phyloP scores from a whole-genome alignment of 2,113 vertebrate species.

The Corythornis madagascariensis region DNA sequence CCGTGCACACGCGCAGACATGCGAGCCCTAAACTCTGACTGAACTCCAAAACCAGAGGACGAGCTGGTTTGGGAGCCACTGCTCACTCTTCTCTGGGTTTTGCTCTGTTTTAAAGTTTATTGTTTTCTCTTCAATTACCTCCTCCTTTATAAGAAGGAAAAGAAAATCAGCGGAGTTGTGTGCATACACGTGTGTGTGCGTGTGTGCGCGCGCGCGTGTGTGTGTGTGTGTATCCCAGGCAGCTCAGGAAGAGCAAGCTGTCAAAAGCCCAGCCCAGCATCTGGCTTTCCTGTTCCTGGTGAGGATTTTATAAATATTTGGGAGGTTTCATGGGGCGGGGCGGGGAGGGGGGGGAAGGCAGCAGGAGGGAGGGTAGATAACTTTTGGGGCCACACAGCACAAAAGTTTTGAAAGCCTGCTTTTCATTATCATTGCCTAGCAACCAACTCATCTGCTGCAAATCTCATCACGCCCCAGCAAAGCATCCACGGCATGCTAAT shows the following conservation, averaged over 20 bases:
- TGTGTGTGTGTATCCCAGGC: background rate
- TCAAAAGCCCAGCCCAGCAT: conserved; percentile 33
- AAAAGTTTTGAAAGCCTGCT: conserved; percentile 73
- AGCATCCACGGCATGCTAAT: conserved; percentile 62
- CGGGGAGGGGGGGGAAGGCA: background rate
- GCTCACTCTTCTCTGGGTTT: background rate
- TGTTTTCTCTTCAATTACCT: background rate
- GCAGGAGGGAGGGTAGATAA: conserved; percentile 51
- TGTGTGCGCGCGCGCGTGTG: background rate
- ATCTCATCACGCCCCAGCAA: conserved; percentile 76
- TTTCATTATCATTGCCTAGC: conserved; percentile 77
- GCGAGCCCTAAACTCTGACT: conserved; percentile 29
- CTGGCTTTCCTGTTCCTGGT: conserved; percentile 67
- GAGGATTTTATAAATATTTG: conserved; percentile 73
- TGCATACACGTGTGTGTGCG: too few relatives aligned
- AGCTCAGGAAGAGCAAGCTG: conserved; percentile 20
- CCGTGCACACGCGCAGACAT: background rate
- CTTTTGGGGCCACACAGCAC: conserved; percentile 47
- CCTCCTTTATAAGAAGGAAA: conserved; percentile 32
- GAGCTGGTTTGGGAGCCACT: background rate
- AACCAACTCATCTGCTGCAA: conserved; percentile 76
- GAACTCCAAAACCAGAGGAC: background rate
- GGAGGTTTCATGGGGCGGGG: conserved; percentile 3
- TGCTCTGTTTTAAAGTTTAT: background rate
- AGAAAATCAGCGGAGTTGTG: background rate